Conservation (phyloP, 2,797 vertebrate species). For the Florisuga fusca region DNA sequence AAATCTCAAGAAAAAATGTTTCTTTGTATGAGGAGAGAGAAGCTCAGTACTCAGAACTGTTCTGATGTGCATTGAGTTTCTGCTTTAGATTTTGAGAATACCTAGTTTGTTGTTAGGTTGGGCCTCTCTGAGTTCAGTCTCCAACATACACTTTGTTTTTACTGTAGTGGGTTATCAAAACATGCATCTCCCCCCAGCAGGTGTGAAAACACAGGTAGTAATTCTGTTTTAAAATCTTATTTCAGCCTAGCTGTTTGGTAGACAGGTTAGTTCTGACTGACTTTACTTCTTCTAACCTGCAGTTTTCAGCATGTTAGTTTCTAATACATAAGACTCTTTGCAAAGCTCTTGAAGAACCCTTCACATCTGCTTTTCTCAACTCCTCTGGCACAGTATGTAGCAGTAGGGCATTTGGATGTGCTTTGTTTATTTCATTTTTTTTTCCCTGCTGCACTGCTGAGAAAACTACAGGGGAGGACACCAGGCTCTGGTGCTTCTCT, state of each 20-base stretch:
- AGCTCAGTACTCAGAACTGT: neutral
- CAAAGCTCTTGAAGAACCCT: neutral
- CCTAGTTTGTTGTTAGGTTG: neutral
- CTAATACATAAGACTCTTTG: neutral
- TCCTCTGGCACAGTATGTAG: no score
- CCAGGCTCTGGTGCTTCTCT: neutral
- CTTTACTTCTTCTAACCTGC: neutral
- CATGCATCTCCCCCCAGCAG: neutral
- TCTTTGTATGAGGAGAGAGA: neutral
- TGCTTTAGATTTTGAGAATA: neutral
- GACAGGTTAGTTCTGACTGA: neutral
- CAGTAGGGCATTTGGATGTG: neutral
- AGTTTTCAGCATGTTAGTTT: neutral
- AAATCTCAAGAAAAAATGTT: neutral
- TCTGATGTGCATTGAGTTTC: neutral
- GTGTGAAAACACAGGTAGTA: neutral
- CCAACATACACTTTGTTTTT: neutral
- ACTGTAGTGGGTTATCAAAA: neutral
- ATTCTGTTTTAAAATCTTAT: neutral
- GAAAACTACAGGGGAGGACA: neutral
- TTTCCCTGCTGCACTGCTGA: fast-evolving
- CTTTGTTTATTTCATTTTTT: neutral
- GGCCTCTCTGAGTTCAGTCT: neutral
- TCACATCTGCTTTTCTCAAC: neutral
- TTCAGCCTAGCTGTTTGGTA: neutral